Conservation (phyloP, 2,797 vertebrate species). For the Eidolon dupreanum region DNA sequence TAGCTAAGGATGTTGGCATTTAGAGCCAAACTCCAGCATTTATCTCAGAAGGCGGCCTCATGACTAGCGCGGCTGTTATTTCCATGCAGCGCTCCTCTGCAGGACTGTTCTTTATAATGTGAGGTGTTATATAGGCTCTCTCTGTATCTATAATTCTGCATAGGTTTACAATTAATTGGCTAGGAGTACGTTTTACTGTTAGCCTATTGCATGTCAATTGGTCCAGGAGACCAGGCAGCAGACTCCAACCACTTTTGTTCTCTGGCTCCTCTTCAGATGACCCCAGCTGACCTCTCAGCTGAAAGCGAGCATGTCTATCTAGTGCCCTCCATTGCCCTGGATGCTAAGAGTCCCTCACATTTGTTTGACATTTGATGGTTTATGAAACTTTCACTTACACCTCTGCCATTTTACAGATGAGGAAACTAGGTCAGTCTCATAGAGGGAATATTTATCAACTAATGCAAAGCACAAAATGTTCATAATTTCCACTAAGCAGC, state of each 20-base stretch:
- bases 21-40: not conserved
- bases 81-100: conserved; percentile 54
- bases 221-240: not conserved
- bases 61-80: conserved; percentile 73
- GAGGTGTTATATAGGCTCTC: conserved; percentile 36
- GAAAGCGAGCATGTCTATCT: not conserved
- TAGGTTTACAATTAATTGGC: conserved; percentile 64
- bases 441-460: not conserved
- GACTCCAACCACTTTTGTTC: not conserved
- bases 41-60: conserved; percentile 57
- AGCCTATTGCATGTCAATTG: not conserved
- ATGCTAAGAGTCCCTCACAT: not conserved
- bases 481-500: not conserved
- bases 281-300: not conserved
- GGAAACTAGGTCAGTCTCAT: not conserved
- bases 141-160: not conserved
- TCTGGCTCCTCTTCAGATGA: not conserved
- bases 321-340: not conserved
- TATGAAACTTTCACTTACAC: not conserved
- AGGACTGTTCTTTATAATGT: conserved; percentile 46
- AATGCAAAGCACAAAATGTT: not conserved
- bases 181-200: not conserved
- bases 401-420: not conserved
- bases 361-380: not conserved
- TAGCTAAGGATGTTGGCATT: conserved; percentile 65